A percentile compares a stretch with the other conserved stretches of the same genome.
Conservation (phyloP, 2,113 vertebrate species). For the Callospermophilus lateralis region DNA sequence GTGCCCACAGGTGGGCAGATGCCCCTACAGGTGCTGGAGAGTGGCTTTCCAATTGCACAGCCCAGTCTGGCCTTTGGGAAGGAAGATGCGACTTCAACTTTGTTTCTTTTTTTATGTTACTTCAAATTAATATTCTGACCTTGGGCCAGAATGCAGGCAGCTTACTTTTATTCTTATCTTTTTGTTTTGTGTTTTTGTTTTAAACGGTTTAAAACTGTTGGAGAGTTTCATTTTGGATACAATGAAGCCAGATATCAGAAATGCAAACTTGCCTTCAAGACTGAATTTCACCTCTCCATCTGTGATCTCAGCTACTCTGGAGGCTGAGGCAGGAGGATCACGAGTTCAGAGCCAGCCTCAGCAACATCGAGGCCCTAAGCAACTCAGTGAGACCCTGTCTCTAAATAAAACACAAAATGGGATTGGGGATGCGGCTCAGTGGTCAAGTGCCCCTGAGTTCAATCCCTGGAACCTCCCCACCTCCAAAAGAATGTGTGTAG, state of each 20-base stretch:
- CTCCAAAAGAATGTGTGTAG: not conserved
- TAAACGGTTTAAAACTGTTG: not conserved
- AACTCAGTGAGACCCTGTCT: too few relatives aligned
- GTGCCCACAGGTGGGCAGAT: not conserved
- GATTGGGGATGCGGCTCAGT: too few relatives aligned
- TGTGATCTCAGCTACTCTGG: too few relatives aligned
- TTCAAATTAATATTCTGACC: conserved; percentile 13
- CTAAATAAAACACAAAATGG: too few relatives aligned
- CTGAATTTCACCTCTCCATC: too few relatives aligned
- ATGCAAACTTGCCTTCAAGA: not conserved
- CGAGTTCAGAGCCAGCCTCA: too few relatives aligned
- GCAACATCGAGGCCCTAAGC: too few relatives aligned
- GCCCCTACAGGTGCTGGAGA: too few relatives aligned
- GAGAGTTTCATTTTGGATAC: conserved; percentile 33
- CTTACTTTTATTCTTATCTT: conserved; percentile 26
- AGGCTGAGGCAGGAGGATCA: too few relatives aligned
- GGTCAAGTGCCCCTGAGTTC: too few relatives aligned
- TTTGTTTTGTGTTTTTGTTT: conserved; percentile 34
- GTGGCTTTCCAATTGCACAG: not conserved
- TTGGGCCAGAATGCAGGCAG: not conserved
- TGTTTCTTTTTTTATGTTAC: not conserved
- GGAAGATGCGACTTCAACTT: not conserved
- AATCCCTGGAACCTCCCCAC: too few relatives aligned
- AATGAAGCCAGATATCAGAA: conserved; percentile 24
- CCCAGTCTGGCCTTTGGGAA: not conserved